phyloP scores from a whole-genome alignment of 2,113 vertebrate genomes.

The Dryoscopus gambensis region DNA sequence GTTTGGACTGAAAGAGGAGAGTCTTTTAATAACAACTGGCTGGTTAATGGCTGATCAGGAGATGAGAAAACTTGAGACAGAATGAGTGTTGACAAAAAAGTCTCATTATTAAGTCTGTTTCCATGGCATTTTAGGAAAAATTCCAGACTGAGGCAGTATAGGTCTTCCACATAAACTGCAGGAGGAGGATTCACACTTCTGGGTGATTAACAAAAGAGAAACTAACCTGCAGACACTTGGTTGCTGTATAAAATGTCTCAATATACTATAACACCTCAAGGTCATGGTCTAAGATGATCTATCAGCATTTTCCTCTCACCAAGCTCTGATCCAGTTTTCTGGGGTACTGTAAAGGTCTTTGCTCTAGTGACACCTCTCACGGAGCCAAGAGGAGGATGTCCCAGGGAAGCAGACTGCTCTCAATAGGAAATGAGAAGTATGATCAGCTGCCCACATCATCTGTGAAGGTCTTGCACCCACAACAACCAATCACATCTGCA shows the following conservation, averaged over 20 bases:
- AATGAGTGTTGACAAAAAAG: background rate
- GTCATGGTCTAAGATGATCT: background rate
- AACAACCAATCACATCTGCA: background rate
- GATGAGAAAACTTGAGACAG: background rate
- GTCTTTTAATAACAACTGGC: background rate
- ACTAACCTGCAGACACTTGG: background rate
- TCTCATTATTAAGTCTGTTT: background rate
- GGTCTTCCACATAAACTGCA: background rate
- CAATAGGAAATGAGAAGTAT: background rate
- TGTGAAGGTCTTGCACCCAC: background rate
- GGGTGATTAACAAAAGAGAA: background rate
- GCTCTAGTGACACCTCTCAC: background rate
- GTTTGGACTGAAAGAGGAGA: background rate
- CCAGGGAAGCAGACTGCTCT: background rate
- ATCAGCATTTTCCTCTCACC: background rate
- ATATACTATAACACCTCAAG: background rate
- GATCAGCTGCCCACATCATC: background rate
- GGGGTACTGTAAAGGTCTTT: background rate
- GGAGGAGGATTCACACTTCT: background rate
- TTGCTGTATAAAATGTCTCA: background rate
- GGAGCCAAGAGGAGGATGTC: background rate
- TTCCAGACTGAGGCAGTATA: background rate
- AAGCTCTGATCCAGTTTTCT: background rate
- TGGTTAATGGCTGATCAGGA: background rate
- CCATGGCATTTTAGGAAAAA: background rate